Evolutionary conservation across 2,888 invertebrate species (phyloP), one percentile per base, ranked within the genome.

Genomic region (Torymus tubicola): DNA sequence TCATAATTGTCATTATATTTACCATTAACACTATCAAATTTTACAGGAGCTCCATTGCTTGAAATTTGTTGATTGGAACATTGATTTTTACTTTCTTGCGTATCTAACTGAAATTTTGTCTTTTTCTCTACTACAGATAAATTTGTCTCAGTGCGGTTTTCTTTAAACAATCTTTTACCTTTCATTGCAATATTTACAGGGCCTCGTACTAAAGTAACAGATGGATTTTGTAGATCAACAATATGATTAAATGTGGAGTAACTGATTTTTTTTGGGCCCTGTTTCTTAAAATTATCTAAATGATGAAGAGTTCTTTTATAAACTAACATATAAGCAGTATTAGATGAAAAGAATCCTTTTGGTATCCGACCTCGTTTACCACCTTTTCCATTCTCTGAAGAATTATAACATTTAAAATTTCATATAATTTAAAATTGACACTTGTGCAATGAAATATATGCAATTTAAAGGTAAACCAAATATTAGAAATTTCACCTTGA

Each of bases 291-390:
- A 70, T 64, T 68, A 57, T 73, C 64, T 53, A 31, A 12, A 24
- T 80, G 72, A 13, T 57, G 55, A 8, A 73, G 77, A 12, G 82
- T 68, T 80, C 87, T 88, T 79, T 92, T 92, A 86, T 94, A 94
- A 1, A 94, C 93, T 84, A 94, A 89, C 94, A 94, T 94, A 85
- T 94, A 94, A 0, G 94, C 93, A 82, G 93, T 93, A 80, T 92
- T 92, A 1, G 94, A 94, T 1, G 92, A 90, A 65, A 93, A 91
- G 82, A 87, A 90, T 52, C 91, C 92, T 85, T 92, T 92, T 42
- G 90, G 90, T 65, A 90, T 86, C 67, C 90, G 87, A 0, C 89
- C 89, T 18, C 89, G 86, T 86, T 91, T 89, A 65, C 85, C 83
- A 74, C 87, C 85, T 82, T 89, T 89, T 50, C 87, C 83, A 78